Conservation (phyloP, 1,140 invertebrate genomes). For the Drosophila nigrodunni region DNA sequence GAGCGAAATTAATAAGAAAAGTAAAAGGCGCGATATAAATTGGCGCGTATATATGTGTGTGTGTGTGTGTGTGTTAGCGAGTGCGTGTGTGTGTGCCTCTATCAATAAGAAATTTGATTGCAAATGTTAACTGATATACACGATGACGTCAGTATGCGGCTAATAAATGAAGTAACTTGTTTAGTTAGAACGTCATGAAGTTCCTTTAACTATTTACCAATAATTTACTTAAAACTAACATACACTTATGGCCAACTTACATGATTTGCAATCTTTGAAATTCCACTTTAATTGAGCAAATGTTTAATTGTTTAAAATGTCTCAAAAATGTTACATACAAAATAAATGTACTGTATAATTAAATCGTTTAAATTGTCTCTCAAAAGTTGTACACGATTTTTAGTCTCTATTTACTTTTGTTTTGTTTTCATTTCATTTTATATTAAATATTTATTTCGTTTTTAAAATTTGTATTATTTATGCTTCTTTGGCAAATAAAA, state of each 20-base stretch:
- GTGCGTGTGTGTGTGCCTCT: neutral
- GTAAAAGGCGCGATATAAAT: conserved; percentile 44
- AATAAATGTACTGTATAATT: conserved; percentile 17
- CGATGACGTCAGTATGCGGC: conserved; percentile 36
- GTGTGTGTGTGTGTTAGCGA: neutral
- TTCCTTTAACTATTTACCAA: conserved; percentile 3
- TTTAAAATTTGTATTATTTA: conserved; percentile 5
- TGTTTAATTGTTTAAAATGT: conserved; percentile 21
- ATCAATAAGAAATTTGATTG: conserved; percentile 47
- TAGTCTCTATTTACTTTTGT: conserved; percentile 13
- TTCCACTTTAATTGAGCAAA: conserved; percentile 23
- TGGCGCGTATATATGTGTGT: conserved; percentile 4
- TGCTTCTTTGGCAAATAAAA: conserved; percentile 33
- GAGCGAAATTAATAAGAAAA: conserved; percentile 34
- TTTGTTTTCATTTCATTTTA: neutral
- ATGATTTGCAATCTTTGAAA: conserved; percentile 24
- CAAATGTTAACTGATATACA: conserved; percentile 28
- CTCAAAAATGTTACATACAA: conserved; percentile 37
- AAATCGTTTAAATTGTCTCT: conserved; percentile 13
- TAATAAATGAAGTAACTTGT: conserved; percentile 24
- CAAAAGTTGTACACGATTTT: conserved; percentile 7
- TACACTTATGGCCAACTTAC: conserved; percentile 22
- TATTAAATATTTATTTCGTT: conserved; percentile 13
- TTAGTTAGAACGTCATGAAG: conserved; percentile 12
- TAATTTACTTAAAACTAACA: neutral